Evolutionary conservation across 1,140 invertebrate species (phyloP), one percentile per base, ranked within the genome.

Genomic region (Gerris buenoi): DNA sequence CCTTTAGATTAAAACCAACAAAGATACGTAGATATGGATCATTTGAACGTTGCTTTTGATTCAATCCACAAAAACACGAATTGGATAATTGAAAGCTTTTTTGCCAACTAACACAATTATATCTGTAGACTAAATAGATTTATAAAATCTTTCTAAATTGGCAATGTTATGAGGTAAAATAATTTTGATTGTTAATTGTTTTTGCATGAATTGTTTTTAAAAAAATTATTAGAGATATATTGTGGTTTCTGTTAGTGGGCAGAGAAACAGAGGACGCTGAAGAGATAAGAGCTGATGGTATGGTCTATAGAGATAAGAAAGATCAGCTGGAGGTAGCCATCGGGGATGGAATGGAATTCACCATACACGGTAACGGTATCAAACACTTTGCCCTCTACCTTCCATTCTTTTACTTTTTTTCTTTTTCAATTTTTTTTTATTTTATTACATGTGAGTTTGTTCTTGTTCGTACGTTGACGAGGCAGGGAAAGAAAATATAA

Each of bases 281-380:
- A 77, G 86, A 88, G 74, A 85, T 88, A 71, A 81, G 92, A 68
- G 88, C 87, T 64, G 90, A 93, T 78, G 88, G 89, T 27, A 85
- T 91, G 68, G 84, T 91, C 68, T 89, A 88, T 76, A 84, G 88
- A 74, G 88, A 90, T 72, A 91, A 91, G 76, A 93, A 93, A 77
- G 86, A 87, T 70, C 88, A 91, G 77, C 82, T 93, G 65, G 91
- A 93, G 80, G 89, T 93, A 69, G 89, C 89, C 27, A 92, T 93
- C 71, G 89, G 90, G 10, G 90, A 93, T 76, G 90, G 90, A 60
- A 90, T 93, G 87, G 90, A 93, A 78, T 90, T 93, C 74, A 91
- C 88, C 2, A 91, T 93, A 80, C 89, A 91, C 77, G 90, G 88
- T 88, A 83, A 80, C 23, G 58, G 70, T 68, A 25, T 14, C 15